These are phyloP conservation scores for Trissolcus japonicus DNA, from an alignment of 2,888 invertebrate species.

Conservation along the genomic window DNA sequence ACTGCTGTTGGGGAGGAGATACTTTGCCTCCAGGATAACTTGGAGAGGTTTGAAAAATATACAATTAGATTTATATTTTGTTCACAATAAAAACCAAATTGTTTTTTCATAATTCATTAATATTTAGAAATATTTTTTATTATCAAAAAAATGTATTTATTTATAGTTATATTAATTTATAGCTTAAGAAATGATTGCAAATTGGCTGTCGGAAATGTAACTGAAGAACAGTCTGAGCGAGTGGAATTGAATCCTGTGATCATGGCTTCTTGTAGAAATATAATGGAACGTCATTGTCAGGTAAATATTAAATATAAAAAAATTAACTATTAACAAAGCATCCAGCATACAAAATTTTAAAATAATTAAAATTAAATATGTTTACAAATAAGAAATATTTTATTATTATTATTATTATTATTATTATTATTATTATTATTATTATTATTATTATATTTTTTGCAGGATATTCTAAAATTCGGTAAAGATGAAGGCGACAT, in stretches of 20 bases:
- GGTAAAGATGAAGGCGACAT: conserved; percentile 90
- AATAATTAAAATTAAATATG: neutral
- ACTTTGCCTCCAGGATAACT: conserved; percentile 91
- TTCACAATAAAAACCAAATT: neutral
- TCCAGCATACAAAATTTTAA: too few relatives aligned
- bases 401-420: too few relatives aligned
- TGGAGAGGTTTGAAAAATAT: conserved; percentile 78
- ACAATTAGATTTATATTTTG: neutral
- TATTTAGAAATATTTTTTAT: too few relatives aligned
- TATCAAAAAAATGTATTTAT: too few relatives aligned
- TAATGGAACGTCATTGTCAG: conserved; percentile 87
- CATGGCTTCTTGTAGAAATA: conserved; percentile 86
- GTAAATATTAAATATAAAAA: conserved; percentile 66
- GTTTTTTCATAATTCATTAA: too few relatives aligned
- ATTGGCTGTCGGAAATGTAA: conserved; percentile 87
- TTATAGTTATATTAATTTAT: neutral
- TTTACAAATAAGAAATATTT: neutral
- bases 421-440: too few relatives aligned
- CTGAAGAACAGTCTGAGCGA: conserved; percentile 92
- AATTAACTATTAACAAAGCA: neutral
- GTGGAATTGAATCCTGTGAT: conserved; percentile 93
- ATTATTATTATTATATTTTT: too few relatives aligned
- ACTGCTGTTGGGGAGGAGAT: conserved; percentile 94
- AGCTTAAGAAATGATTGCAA: conserved; percentile 79
- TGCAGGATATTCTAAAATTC: conserved; percentile 80